Percentiles rank a stretch among this genome's conserved stretches.
These are phyloP conservation scores for Diglossa cyanea DNA, from an alignment of 2,797 vertebrate genomes.

Conservation along the genomic window DNA sequence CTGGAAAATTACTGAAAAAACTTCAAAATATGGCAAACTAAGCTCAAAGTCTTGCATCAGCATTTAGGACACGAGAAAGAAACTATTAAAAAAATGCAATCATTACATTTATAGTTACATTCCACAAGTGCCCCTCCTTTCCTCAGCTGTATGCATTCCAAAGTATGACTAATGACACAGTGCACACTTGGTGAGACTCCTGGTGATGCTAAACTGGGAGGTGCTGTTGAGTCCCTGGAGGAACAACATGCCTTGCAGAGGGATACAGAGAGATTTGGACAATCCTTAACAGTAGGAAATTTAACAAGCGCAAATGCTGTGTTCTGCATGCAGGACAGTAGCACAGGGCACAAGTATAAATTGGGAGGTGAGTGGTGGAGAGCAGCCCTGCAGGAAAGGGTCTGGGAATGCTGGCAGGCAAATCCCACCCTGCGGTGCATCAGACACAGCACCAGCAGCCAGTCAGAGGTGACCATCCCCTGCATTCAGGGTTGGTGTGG, in stretches of 20 bases:
- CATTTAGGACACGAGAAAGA: neutral
- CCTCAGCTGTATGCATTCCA: neutral
- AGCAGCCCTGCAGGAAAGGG: neutral
- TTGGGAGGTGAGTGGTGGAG: neutral
- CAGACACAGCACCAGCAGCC: neutral
- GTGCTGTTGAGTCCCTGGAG: neutral
- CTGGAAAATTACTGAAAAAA: neutral
- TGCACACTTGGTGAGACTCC: neutral
- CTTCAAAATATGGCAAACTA: neutral
- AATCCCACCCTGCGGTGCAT: neutral
- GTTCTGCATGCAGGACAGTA: accelerated
- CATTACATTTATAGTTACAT: neutral
- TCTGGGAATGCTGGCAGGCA: neutral
- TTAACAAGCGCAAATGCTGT: neutral
- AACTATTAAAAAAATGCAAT: neutral
- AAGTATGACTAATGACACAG: neutral
- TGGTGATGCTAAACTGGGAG: neutral
- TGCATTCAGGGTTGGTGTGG: accelerated
- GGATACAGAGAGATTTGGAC: neutral
- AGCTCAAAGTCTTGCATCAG: neutral
- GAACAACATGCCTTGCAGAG: neutral
- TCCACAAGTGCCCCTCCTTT: neutral
- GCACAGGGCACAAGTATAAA: neutral
- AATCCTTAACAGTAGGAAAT: neutral
- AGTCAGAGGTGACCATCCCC: neutral